Conservation (phyloP, 2,797 vertebrate genomes). For the Gambelia wislizenii region DNA sequence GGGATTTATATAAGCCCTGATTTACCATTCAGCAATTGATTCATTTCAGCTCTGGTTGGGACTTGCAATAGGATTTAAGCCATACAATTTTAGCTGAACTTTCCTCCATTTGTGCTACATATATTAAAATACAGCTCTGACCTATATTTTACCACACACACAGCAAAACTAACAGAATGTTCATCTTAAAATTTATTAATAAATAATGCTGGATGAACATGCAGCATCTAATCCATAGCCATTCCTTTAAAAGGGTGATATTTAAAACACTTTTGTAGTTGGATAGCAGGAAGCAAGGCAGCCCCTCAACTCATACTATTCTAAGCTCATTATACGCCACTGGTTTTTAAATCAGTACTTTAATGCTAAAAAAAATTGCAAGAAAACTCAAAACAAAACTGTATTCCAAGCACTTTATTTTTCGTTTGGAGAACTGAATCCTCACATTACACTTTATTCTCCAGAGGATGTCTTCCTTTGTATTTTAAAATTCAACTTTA, state of each 20-base stretch:
- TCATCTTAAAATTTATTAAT: neutral
- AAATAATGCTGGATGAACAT: neutral
- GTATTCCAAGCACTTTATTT: neutral
- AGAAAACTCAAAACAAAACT: neutral
- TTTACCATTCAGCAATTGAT: too few relatives aligned
- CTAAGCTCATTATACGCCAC: slow-evolving; percentile 9
- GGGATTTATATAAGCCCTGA: too few relatives aligned
- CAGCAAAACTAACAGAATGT: neutral
- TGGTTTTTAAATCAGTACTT: slow-evolving; percentile 29
- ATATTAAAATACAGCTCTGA: neutral
- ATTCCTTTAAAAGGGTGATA: slow-evolving; percentile 18
- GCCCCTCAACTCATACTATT: accelerated
- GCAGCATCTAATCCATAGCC: neutral
- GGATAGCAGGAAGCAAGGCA: neutral
- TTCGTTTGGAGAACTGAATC: neutral
- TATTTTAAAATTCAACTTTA: slow-evolving; percentile 75
- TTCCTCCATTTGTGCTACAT: too few relatives aligned
- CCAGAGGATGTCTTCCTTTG: slow-evolving; percentile 70
- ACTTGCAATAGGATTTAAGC: too few relatives aligned
- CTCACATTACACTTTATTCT: neutral
- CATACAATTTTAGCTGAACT: too few relatives aligned
- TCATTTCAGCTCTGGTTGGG: too few relatives aligned
- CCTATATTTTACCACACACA: neutral
- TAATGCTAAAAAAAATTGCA: neutral
- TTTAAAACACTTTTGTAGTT: neutral